Conservation (phyloP, 2,797 vertebrate genomes). For the Steatocranus sp. region DNA sequence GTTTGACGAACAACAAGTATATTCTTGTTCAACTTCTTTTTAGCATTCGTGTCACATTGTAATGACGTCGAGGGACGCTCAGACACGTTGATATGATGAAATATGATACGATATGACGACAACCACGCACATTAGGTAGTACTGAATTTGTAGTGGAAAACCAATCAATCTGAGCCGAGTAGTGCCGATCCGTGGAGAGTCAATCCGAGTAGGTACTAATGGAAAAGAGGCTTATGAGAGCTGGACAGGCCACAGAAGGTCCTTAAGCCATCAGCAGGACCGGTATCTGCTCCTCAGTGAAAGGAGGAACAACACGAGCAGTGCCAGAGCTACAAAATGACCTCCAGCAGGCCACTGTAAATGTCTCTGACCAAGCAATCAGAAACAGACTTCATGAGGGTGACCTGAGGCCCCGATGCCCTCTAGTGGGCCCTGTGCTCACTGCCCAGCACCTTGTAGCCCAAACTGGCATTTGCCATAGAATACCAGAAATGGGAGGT, state of each 20-base stretch:
- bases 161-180: neutral
- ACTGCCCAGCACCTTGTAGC: neutral
- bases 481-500: neutral
- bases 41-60: neutral
- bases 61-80: neutral
- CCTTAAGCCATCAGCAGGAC: neutral
- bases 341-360: neutral
- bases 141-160: neutral
- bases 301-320: neutral
- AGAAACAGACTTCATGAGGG: neutral
- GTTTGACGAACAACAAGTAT: fast-evolving
- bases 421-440: neutral
- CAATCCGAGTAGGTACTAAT: neutral
- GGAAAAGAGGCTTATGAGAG: neutral
- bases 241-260: neutral
- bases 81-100: neutral
- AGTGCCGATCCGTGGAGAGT: neutral
- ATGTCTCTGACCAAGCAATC: neutral
- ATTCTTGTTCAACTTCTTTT: neutral
- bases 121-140: neutral
- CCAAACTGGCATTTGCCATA: neutral
- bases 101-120: neutral
- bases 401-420: neutral
- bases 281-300: neutral
- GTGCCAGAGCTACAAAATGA: neutral